A percentile compares a stretch with the other conserved stretches of the same genome.
phyloP scores from a whole-genome alignment of 2,888 invertebrate species.

The Acanthosepion lycidas region DNA sequence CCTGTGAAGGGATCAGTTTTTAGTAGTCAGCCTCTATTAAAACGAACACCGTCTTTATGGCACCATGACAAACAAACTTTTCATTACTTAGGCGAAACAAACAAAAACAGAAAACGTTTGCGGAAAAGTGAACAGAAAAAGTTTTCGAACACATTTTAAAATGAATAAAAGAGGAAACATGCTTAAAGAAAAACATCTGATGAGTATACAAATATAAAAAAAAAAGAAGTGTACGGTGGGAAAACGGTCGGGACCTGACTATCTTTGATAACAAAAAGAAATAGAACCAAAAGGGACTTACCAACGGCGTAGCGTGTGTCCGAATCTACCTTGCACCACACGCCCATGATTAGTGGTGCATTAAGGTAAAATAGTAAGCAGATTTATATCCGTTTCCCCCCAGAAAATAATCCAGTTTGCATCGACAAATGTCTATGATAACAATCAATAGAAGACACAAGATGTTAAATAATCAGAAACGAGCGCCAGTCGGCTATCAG shows the following conservation, averaged over 20 bases:
- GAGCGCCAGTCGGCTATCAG: conserved; percentile 1
- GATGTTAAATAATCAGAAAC: not conserved
- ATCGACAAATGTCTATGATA: not conserved
- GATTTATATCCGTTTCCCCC: not conserved
- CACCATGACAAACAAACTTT: not conserved
- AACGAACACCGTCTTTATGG: not conserved
- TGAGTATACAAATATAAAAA: not conserved
- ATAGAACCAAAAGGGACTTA: not conserved
- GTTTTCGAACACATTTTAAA: not conserved
- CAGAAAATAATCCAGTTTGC: not conserved
- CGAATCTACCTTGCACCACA: conserved; percentile 22
- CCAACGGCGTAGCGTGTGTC: conserved; percentile 33
- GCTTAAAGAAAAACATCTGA: not conserved
- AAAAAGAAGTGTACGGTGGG: not conserved
- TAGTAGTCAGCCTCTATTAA: not conserved
- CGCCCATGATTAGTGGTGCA: conserved; percentile 18
- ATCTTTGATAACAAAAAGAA: not conserved
- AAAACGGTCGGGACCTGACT: not conserved
- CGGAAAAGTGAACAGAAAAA: not conserved
- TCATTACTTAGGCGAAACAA: not conserved
- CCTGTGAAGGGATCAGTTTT: not conserved
- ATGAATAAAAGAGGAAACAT: not conserved
- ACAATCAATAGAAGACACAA: not conserved
- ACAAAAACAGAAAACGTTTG: not conserved
- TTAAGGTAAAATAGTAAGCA: conserved; percentile 33